Conservation (phyloP, 2,113 vertebrate species). For the Poecilia latipinna region DNA sequence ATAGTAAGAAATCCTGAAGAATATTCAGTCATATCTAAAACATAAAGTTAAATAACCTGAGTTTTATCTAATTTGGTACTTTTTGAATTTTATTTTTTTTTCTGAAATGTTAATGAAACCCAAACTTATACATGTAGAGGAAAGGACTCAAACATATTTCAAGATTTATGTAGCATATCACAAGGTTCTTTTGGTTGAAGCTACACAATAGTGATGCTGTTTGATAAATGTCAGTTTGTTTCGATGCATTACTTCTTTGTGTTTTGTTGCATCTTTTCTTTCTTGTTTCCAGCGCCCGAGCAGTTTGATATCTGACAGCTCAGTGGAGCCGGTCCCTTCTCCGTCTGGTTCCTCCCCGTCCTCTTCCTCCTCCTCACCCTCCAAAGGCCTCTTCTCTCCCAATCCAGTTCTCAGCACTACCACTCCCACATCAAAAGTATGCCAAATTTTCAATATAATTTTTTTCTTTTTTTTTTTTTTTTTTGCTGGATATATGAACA, state of each 20-base stretch:
- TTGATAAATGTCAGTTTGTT: neutral
- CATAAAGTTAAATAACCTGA: neutral
- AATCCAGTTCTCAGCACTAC: slow-evolving; percentile 65
- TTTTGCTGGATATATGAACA: neutral
- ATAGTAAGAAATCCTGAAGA: no score
- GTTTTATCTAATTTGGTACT: no score
- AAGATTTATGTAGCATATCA: neutral
- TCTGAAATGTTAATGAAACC: no score
- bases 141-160: neutral
- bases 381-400: slow-evolving; percentile 64
- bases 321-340: slow-evolving; percentile 80
- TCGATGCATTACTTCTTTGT: slow-evolving; percentile 8
- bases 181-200: neutral
- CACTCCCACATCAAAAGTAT: slow-evolving; percentile 72
- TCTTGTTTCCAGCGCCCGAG: slow-evolving; percentile 72
- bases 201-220: neutral
- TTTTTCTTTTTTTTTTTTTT: no score
- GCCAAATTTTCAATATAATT: neutral
- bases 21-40: neutral
- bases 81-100: no score
- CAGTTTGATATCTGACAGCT: slow-evolving; percentile 82
- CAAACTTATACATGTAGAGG: neutral
- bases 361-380: slow-evolving; percentile 59
- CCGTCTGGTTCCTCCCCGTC: slow-evolving; percentile 75
- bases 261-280: neutral